A percentile compares a stretch with the other conserved stretches of the same genome.
phyloP scores from a whole-genome alignment of 2,113 vertebrate genomes.

The Dicrurus megarhynchus region DNA sequence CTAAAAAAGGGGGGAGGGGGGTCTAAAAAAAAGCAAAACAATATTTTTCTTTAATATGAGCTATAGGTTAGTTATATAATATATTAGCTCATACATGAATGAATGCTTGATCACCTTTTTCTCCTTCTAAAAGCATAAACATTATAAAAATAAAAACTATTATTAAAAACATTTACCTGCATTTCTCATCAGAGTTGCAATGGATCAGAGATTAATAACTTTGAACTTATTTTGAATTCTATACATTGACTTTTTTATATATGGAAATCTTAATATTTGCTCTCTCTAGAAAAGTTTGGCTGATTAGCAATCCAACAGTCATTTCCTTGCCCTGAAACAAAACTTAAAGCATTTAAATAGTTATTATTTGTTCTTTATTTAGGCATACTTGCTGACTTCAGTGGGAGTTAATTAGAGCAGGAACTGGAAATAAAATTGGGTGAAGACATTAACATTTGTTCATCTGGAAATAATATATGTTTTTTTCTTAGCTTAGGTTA shows the following conservation, averaged over 20 bases:
- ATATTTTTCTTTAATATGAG: not conserved
- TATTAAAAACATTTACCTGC: not conserved
- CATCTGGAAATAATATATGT: constrained; percentile 5
- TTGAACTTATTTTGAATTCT: not conserved
- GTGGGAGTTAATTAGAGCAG: not conserved
- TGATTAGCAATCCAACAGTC: not conserved
- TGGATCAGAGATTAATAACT: not conserved
- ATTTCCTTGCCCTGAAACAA: not conserved
- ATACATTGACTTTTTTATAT: not conserved
- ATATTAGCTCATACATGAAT: not conserved
- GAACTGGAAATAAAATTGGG: constrained; percentile 13
- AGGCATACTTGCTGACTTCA: constrained; percentile 35
- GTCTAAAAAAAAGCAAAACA: not conserved
- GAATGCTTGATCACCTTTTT: not conserved
- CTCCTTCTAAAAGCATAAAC: not conserved
- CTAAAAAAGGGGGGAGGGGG: not conserved
- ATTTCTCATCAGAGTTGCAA: not conserved
- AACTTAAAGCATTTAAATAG: constrained; percentile 2
- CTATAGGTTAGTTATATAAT: not conserved
- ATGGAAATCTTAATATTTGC: not conserved
- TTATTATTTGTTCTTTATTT: constrained; percentile 38
- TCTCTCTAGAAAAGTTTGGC: not conserved
- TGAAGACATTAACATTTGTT: constrained; percentile 38
- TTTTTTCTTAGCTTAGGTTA: not conserved
- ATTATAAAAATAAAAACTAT: not conserved